A percentile compares a stretch with the other conserved stretches of the same genome.
Conservation (phyloP, 2,888 invertebrate genomes). For the Orthosia gothica region DNA sequence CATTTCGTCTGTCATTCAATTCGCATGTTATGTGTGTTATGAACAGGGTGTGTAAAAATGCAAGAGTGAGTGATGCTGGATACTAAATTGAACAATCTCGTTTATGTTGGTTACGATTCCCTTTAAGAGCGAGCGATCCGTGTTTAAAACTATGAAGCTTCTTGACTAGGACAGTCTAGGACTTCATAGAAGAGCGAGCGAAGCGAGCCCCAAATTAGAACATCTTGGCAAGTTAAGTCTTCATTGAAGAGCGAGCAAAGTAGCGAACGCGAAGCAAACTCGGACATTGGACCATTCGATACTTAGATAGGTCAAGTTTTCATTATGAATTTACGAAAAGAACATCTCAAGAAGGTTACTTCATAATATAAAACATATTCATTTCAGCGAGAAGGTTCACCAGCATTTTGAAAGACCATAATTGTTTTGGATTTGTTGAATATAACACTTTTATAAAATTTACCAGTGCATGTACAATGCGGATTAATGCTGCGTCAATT, state of each 20-base stretch:
- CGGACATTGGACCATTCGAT: not conserved
- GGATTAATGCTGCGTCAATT: slow-evolving; percentile 81
- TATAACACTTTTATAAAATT: slow-evolving; percentile 53
- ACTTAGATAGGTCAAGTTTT: not conserved
- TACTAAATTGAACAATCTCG: too few relatives aligned
- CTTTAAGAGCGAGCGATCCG: too few relatives aligned
- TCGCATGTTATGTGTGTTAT: slow-evolving; percentile 4
- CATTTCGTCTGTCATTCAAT: slow-evolving; percentile 12
- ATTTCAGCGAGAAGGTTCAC: not conserved
- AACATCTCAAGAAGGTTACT: not conserved
- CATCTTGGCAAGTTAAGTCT: not conserved
- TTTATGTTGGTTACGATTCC: too few relatives aligned
- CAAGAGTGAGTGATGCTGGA: too few relatives aligned
- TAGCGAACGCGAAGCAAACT: not conserved
- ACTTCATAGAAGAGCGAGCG: not conserved
- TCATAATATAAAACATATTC: not conserved
- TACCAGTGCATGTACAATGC: slow-evolving; percentile 76
- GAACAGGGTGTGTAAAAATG: too few relatives aligned
- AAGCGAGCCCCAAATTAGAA: not conserved
- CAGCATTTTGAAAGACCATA: not conserved
- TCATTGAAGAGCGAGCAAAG: not conserved
- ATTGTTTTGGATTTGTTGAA: slow-evolving; percentile 46
- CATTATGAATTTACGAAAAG: not conserved
- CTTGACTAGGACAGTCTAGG: too few relatives aligned
- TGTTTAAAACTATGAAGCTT: too few relatives aligned